These are phyloP conservation scores for Himalopsyche kuldschensis DNA, from an alignment of 2,888 invertebrate species.

Conservation along the genomic window DNA sequence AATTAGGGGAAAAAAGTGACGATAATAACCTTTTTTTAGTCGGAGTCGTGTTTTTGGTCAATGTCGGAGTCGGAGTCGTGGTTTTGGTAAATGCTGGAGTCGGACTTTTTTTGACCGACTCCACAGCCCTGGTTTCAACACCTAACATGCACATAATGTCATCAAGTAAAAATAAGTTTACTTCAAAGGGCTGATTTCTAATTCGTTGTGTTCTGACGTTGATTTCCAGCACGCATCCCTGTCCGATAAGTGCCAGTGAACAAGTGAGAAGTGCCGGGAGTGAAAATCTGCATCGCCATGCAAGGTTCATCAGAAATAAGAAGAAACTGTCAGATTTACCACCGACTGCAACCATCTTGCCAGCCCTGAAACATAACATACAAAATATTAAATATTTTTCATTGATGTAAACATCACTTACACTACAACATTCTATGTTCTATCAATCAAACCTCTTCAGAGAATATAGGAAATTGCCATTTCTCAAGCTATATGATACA, in stretches of 20 bases:
- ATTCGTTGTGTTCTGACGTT: constrained; percentile 50
- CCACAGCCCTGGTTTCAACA: too few relatives aligned
- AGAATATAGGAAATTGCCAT: too few relatives aligned
- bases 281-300: constrained; percentile 57
- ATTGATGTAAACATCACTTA: too few relatives aligned
- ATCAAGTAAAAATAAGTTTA: not conserved
- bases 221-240: constrained; percentile 59
- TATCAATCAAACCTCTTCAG: too few relatives aligned
- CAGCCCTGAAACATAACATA: not conserved
- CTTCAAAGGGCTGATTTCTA: constrained; percentile 41
- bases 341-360: constrained; percentile 9
- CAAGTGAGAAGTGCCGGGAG: constrained; percentile 57
- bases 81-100: too few relatives aligned
- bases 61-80: too few relatives aligned
- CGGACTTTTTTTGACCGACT: too few relatives aligned
- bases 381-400: not conserved
- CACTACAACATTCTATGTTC: too few relatives aligned
- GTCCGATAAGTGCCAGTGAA: constrained; percentile 53
- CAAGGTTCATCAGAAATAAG: constrained; percentile 58
- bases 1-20: too few relatives aligned
- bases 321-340: constrained; percentile 47
- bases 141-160: not conserved
- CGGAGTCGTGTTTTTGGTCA: too few relatives aligned
- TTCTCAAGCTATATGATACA: too few relatives aligned
- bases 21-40: too few relatives aligned